These are phyloP conservation scores for Mohoua ochrocephala DNA, from an alignment of 2,113 vertebrate genomes.

Conservation along the genomic window DNA sequence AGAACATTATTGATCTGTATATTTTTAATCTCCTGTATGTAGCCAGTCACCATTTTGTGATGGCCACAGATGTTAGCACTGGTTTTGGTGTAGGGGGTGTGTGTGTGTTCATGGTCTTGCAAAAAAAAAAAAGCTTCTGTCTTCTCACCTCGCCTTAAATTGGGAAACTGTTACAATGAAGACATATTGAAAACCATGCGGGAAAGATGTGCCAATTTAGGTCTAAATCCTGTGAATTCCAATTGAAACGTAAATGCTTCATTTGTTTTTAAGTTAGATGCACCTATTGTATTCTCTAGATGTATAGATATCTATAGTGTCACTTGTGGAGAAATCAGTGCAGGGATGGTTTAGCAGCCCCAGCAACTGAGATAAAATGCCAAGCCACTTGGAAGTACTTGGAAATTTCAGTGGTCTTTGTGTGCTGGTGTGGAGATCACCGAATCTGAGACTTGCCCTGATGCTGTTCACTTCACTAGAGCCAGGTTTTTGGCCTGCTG, in stretches of 20 bases:
- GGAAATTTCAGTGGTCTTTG: neutral
- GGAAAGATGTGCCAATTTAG: neutral
- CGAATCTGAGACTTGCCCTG: neutral
- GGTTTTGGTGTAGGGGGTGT: neutral
- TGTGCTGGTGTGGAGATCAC: neutral
- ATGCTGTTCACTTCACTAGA: neutral
- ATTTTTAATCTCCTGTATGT: neutral
- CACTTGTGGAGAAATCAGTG: neutral
- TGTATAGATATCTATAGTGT: neutral
- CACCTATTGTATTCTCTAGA: neutral
- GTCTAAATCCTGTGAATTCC: neutral
- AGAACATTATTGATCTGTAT: neutral
- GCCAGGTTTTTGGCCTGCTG: neutral
- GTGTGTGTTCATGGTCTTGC: neutral
- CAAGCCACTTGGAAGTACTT: neutral
- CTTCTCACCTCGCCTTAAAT: neutral
- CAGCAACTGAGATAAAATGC: neutral
- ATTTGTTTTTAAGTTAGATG: neutral
- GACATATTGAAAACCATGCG: neutral
- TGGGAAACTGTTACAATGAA: neutral
- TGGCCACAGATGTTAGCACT: neutral
- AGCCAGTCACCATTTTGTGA: neutral
- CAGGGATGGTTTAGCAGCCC: neutral
- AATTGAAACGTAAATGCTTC: neutral
- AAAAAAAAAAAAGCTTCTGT: neutral